Evolutionary conservation across 2,797 vertebrate genomes (phyloP), one percentile per base, ranked within the genome.

Genomic region (Cyprinodon diabolis): DNA sequence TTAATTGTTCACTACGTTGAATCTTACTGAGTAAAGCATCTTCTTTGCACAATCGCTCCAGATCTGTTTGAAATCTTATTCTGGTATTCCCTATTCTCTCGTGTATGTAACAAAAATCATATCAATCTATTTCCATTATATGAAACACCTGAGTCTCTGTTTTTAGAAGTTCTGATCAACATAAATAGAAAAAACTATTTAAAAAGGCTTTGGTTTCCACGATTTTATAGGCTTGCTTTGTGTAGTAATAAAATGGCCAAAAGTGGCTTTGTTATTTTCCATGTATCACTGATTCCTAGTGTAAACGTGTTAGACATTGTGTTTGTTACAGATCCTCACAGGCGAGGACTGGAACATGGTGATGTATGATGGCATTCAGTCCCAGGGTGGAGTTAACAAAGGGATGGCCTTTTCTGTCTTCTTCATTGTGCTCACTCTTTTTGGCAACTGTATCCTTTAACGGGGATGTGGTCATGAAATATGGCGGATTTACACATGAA

Each of bases 321-420:
- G 14, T 68, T 43, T 78, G 66, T 57, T 13, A 25, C 90, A 98
- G 97, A 98, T 99, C 90, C 94, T 98, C 93, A 99, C 97, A 0
- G 97, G 97, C 0, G 97, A 98, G 88, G 97, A 99, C 91, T 99
- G 97, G 97, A 98, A 99, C 80, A 95, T 96, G 90, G 97, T 99
- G 88, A 99, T 99, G 97, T 99, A 99, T 6, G 96, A 98, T 6
- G 97, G 97, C 56, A 99, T 99, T 91, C 94, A 97, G 93, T 97
- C 97, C 93, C 97, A 98, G 95, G 97, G 97, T 1, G 97, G 97
- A 69, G 97, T 99, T 89, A 96, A 97, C 85, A 94, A 93, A 67
- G 97, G 97, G 85, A 99, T 99, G 97, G 95, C 97, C 78, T 98
- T 96, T 93, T 98, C 97, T 58, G 86, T 98, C 91, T 99, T 98